Conservation (phyloP, 2,888 invertebrate species). For the Abscondita cerata region DNA sequence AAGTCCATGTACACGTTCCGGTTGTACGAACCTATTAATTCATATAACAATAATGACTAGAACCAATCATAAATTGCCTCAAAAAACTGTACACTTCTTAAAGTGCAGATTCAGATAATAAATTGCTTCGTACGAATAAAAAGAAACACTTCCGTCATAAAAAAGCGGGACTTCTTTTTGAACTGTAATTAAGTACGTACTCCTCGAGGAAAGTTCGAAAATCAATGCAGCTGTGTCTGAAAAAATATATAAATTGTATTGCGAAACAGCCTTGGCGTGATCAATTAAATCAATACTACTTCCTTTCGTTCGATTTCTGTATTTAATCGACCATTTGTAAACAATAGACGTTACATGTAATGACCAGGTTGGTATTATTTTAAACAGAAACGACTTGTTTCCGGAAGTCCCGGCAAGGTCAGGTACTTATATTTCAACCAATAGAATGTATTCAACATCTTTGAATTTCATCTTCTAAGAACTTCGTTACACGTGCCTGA, state of each 20-base stretch:
- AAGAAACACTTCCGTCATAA: no score
- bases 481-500: slow-evolving; percentile 1
- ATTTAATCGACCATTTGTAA: background rate
- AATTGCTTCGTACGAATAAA: no score
- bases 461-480: slow-evolving; percentile 2
- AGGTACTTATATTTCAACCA: slow-evolving; percentile 5
- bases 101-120: no score
- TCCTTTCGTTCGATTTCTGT: slow-evolving; percentile 1
- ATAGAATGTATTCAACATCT: slow-evolving; percentile 1
- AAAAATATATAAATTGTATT: background rate
- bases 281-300: slow-evolving; percentile 8
- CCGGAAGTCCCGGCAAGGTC: slow-evolving; percentile 31
- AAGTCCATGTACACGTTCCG: slow-evolving; percentile 5
- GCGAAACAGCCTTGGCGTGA: background rate
- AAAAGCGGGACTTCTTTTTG: background rate
- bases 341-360: background rate
- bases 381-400: slow-evolving; percentile 27
- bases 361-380: background rate
- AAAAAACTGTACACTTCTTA: no score
- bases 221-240: slow-evolving; percentile 1
- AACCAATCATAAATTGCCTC: no score
- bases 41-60: no score
- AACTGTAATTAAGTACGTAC: background rate
- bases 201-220: background rate
- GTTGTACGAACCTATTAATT: background rate